Conservation (phyloP, 2,797 vertebrate genomes). For the Craterocephalus amniculus region DNA sequence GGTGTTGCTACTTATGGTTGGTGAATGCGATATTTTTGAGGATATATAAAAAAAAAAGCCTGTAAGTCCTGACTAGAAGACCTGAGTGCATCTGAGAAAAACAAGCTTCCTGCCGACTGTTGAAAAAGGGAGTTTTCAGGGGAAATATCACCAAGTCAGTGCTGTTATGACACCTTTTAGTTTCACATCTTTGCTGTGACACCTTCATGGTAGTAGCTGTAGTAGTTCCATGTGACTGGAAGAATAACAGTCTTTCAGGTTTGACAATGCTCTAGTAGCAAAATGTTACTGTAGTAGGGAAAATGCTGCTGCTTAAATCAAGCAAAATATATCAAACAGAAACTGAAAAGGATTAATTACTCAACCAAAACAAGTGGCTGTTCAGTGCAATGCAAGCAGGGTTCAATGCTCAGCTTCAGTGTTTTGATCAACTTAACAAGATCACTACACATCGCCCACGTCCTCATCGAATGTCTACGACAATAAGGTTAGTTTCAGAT, state of each 20-base stretch:
- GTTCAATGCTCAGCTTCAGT: too few relatives aligned
- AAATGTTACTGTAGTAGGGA: too few relatives aligned
- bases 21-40: conserved; percentile 46
- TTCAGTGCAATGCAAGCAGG: too few relatives aligned
- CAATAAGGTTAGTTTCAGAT: neutral
- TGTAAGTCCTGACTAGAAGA: conserved; percentile 47
- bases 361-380: too few relatives aligned
- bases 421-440: too few relatives aligned
- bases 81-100: conserved; percentile 11
- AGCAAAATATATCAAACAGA: too few relatives aligned
- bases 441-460: too few relatives aligned
- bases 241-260: neutral
- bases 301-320: too few relatives aligned
- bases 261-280: neutral
- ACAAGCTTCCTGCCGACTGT: conserved; percentile 16
- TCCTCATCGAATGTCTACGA: neutral
- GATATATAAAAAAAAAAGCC: conserved; percentile 26
- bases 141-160: too few relatives aligned
- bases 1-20: conserved; percentile 36
- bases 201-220: conserved; percentile 6
- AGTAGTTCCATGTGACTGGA: neutral
- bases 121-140: too few relatives aligned
- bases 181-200: conserved; percentile 13
- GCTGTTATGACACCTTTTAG: neutral
- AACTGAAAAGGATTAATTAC: too few relatives aligned